phyloP scores from a whole-genome alignment of 2,888 invertebrate genomes.

The Athalia cordata region DNA sequence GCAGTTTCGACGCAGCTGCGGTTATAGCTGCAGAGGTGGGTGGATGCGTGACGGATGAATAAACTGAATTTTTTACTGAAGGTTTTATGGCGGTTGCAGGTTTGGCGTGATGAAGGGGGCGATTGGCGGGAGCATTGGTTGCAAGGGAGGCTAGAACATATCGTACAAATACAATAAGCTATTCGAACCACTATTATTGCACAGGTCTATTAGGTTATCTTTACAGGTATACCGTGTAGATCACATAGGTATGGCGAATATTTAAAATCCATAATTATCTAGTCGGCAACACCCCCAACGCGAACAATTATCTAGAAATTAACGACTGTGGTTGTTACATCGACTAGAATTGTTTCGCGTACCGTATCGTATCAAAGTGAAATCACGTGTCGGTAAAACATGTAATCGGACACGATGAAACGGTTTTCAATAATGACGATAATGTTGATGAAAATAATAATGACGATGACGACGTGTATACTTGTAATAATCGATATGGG shows the following conservation, averaged over 20 bases:
- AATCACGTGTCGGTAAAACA: too few relatives aligned
- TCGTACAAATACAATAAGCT: slow-evolving; percentile 59
- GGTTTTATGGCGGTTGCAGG: slow-evolving; percentile 65
- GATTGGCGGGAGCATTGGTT: slow-evolving; percentile 83
- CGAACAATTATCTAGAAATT: too few relatives aligned
- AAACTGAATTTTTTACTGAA: slow-evolving; percentile 67
- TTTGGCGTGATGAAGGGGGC: slow-evolving; percentile 72
- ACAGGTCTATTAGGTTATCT: neutral
- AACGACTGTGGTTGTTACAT: too few relatives aligned
- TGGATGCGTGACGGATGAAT: slow-evolving; percentile 61
- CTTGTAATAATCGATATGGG: neutral
- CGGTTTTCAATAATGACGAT: too few relatives aligned
- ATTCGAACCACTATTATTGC: slow-evolving; percentile 31
- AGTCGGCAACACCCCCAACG: too few relatives aligned
- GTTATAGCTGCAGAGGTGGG: slow-evolving; percentile 52
- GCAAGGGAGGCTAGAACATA: slow-evolving; percentile 83
- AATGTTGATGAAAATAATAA: too few relatives aligned
- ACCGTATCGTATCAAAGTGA: too few relatives aligned
- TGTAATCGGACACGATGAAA: too few relatives aligned
- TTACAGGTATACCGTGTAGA: too few relatives aligned
- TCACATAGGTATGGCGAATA: too few relatives aligned
- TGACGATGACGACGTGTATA: neutral
- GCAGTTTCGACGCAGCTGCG: slow-evolving; percentile 66
- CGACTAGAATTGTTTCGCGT: too few relatives aligned
- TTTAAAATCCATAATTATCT: too few relatives aligned